These are phyloP conservation scores for Tenualosa ilisha DNA, from an alignment of 2,797 vertebrate species.

Conservation along the genomic window DNA sequence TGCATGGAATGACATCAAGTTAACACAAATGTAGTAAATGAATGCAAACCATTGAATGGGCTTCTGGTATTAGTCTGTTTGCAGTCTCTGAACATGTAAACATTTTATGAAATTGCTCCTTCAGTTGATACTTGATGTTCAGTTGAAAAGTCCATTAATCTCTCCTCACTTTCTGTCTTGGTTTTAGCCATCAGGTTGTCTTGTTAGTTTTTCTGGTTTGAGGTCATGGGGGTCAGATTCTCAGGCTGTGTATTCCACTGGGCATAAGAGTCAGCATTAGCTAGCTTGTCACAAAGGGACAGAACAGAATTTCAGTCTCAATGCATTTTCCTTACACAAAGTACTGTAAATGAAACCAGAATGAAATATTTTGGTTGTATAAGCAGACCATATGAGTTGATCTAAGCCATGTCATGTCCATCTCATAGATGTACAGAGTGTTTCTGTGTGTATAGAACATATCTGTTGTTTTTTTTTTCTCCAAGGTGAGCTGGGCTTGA, in stretches of 20 bases:
- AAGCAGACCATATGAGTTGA: background rate
- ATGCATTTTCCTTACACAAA: background rate
- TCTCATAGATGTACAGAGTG: background rate
- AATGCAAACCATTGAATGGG: background rate
- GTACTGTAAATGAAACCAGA: background rate
- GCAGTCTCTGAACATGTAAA: background rate
- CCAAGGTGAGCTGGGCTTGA: constrained; percentile 75
- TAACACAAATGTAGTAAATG: background rate
- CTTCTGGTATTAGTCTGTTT: background rate
- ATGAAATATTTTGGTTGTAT: background rate
- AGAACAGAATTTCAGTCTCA: background rate
- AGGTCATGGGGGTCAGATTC: constrained; percentile 33
- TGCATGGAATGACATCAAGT: background rate
- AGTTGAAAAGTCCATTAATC: background rate
- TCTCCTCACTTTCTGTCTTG: background rate
- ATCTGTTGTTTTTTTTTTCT: background rate
- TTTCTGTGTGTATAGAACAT: background rate
- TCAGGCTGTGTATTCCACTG: constrained; percentile 41
- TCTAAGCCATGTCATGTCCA: background rate
- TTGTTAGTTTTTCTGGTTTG: background rate
- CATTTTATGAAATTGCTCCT: background rate
- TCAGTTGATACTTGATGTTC: background rate
- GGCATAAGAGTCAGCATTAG: background rate
- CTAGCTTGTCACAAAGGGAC: constrained; percentile 13
- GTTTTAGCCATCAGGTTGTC: background rate